phyloP scores from a whole-genome alignment of 2,888 invertebrate genomes.

The Diarsia brunnea region DNA sequence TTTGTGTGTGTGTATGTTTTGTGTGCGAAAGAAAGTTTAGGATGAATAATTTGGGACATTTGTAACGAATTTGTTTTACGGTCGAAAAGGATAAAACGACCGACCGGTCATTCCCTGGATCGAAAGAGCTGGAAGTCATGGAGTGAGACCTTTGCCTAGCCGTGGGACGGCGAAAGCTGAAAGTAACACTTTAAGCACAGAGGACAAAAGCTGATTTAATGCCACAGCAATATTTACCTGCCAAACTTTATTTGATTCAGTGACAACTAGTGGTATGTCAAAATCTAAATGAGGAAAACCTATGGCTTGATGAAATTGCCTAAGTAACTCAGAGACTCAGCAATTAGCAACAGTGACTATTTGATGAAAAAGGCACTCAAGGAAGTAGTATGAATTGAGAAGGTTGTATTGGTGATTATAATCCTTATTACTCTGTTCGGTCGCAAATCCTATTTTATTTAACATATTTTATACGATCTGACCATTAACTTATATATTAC shows the following conservation, averaged over 20 bases:
- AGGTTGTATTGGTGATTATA: too few relatives aligned
- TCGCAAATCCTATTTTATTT: too few relatives aligned
- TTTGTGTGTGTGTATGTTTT: neutral
- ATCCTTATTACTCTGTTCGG: too few relatives aligned
- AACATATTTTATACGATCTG: too few relatives aligned
- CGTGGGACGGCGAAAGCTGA: neutral
- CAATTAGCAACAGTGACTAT: too few relatives aligned
- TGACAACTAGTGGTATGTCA: neutral
- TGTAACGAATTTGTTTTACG: neutral
- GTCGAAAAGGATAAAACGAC: neutral
- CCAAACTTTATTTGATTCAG: neutral
- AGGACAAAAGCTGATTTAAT: neutral
- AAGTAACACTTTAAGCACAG: neutral
- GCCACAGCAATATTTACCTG: neutral
- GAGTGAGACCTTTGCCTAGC: neutral
- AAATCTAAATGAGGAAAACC: neutral
- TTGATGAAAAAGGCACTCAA: too few relatives aligned
- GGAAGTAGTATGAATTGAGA: too few relatives aligned
- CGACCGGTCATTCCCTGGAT: neutral
- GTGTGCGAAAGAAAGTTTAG: neutral
- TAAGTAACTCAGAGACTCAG: neutral
- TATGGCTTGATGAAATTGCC: too few relatives aligned
- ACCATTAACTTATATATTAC: too few relatives aligned
- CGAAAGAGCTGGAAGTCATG: neutral
- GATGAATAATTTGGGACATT: neutral